Evolutionary conservation across 2,888 invertebrate genomes (phyloP).

Genomic region (Sturmia bella): DNA sequence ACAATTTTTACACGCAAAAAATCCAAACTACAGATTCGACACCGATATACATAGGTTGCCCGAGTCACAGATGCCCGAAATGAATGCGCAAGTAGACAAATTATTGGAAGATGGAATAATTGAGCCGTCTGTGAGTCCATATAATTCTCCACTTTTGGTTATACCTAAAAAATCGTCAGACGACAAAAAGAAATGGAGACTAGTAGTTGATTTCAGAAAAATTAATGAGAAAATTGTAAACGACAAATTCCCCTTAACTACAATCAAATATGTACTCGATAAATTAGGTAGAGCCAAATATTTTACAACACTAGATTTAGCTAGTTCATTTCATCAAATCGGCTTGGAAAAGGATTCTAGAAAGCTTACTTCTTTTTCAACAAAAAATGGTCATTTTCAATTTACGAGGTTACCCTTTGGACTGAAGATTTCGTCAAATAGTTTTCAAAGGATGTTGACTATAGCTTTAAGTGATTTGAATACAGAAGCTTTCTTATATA

Average conservation of each 20-base stretch:
- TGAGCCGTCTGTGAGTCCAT: background rate
- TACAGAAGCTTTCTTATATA: too few relatives aligned
- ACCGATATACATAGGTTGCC: background rate
- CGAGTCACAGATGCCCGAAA: background rate
- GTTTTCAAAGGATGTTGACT: conserved; percentile 2
- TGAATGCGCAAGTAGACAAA: too few relatives aligned
- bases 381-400: background rate
- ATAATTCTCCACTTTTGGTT: conserved; percentile 1
- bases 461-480: too few relatives aligned
- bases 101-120: background rate
- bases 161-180: background rate
- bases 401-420: background rate
- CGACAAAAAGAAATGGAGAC: background rate
- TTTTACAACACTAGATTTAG: conserved; percentile 1
- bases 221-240: background rate
- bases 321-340: background rate
- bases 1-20: background rate
- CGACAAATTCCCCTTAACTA: background rate
- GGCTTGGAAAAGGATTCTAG: background rate
- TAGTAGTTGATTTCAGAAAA: conserved; percentile 1
- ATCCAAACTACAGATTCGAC: background rate
- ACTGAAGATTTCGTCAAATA: background rate
- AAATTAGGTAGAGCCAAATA: too few relatives aligned
- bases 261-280: background rate
- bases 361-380: background rate